Evolutionary conservation across 1,140 invertebrate genomes (phyloP).

Genomic region (Druon quercuslanigerum): DNA sequence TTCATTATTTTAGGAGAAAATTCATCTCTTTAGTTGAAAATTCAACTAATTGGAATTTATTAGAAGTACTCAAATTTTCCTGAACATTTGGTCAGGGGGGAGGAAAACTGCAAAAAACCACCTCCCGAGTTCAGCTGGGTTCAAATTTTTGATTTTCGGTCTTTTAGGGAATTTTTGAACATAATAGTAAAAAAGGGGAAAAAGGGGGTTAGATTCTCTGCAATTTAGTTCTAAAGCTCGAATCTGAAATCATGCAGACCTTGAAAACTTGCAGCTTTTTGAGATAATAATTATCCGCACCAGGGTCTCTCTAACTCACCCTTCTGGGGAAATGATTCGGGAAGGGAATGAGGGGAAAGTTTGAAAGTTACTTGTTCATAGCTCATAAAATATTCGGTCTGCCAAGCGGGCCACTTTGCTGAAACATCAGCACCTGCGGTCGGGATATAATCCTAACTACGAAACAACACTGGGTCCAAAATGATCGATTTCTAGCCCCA

Average conservation of each 20-base stretch:
- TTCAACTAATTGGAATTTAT: too few relatives aligned
- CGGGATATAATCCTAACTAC: conserved; percentile 15
- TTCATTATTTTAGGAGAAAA: too few relatives aligned
- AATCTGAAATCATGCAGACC: neutral
- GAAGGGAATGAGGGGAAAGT: conserved; percentile 33
- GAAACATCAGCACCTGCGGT: conserved; percentile 60
- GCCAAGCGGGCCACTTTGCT: conserved; percentile 48
- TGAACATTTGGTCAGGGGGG: too few relatives aligned
- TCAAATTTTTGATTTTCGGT: too few relatives aligned
- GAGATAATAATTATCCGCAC: neutral
- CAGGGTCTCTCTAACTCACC: conserved; percentile 36
- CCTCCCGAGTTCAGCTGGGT: too few relatives aligned
- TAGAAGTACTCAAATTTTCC: too few relatives aligned
- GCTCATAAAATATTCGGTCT: conserved; percentile 62
- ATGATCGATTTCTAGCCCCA: neutral
- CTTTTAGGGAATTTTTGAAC: too few relatives aligned
- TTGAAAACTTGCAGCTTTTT: neutral
- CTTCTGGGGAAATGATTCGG: conserved; percentile 49
- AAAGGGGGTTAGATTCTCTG: too few relatives aligned
- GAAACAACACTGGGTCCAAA: neutral
- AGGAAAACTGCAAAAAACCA: too few relatives aligned
- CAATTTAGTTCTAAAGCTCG: neutral
- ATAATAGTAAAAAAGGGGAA: too few relatives aligned
- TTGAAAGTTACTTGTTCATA: conserved; percentile 43
- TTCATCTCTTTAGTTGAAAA: too few relatives aligned